Conservation (phyloP, 2,888 invertebrate genomes). For the Syrphus vitripennis region DNA sequence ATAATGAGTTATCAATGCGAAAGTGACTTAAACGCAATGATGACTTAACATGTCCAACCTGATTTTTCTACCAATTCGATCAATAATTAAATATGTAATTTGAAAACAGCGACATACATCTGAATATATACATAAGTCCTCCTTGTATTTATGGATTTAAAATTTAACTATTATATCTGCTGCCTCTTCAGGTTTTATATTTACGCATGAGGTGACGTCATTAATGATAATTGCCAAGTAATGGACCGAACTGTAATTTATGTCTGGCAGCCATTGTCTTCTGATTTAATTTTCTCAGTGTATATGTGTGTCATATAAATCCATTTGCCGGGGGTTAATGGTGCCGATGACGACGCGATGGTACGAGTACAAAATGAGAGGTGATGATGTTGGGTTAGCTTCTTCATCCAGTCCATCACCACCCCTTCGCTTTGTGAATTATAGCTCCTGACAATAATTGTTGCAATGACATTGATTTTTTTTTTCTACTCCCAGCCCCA, state of each 20-base stretch:
- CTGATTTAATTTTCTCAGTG: slow-evolving; percentile 26
- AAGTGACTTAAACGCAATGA: too few relatives aligned
- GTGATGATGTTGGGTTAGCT: slow-evolving; percentile 35
- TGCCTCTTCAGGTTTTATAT: slow-evolving; percentile 14
- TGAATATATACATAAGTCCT: background rate
- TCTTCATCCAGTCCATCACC: background rate
- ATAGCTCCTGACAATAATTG: slow-evolving; percentile 62
- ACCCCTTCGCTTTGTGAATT: slow-evolving; percentile 59
- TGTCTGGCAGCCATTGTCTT: slow-evolving; percentile 59
- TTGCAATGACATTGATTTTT: slow-evolving; percentile 68
- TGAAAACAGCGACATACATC: too few relatives aligned
- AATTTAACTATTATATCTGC: slow-evolving; percentile 23
- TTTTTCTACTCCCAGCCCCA: slow-evolving; percentile 26
- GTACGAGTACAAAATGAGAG: background rate
- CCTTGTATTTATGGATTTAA: background rate
- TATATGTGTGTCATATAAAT: slow-evolving; percentile 24
- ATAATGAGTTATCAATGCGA: too few relatives aligned
- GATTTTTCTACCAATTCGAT: background rate
- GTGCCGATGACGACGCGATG: background rate
- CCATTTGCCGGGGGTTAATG: slow-evolving; percentile 15
- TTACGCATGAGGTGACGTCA: slow-evolving; percentile 62
- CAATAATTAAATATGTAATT: background rate
- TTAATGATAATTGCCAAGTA: slow-evolving; percentile 69
- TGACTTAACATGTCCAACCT: too few relatives aligned
- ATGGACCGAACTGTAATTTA: slow-evolving; percentile 65